A percentile compares a stretch with the other conserved stretches of the same genome.
Evolutionary conservation across 2,113 vertebrate genomes (phyloP).

Genomic region (Carassius carassius): DNA sequence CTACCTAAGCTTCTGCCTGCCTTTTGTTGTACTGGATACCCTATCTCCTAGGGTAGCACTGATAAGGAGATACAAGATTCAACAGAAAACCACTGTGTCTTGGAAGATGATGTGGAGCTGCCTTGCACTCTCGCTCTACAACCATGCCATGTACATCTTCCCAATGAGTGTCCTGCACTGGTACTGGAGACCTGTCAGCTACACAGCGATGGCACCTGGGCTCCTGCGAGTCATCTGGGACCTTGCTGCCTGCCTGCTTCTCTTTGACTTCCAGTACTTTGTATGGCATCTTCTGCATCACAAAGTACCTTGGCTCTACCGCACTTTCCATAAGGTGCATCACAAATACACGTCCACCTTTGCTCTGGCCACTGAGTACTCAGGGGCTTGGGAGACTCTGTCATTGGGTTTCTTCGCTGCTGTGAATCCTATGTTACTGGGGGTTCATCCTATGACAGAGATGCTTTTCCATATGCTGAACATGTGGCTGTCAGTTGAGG

Average conservation of each 20-base stretch:
- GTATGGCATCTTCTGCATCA: slow-evolving; percentile 91
- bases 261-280: slow-evolving; percentile 92
- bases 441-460: slow-evolving; percentile 86
- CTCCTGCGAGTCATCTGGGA: slow-evolving; percentile 72
- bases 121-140: slow-evolving; percentile 77
- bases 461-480: slow-evolving; percentile 85
- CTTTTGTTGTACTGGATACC: slow-evolving; percentile 82
- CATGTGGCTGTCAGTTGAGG: slow-evolving; percentile 93
- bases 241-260: slow-evolving; percentile 81
- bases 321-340: slow-evolving; percentile 89
- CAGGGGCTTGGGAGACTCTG: slow-evolving; percentile 84
- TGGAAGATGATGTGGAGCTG: slow-evolving; percentile 75
- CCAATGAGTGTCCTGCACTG: slow-evolving; percentile 80
- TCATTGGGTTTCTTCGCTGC: slow-evolving; percentile 84
- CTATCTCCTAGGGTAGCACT: slow-evolving; percentile 70
- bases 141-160: slow-evolving; percentile 83
- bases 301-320: slow-evolving; percentile 89
- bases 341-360: slow-evolving; percentile 85
- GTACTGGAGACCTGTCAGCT: slow-evolving; percentile 72
- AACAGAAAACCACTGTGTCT: slow-evolving; percentile 74
- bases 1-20: slow-evolving; percentile 84
- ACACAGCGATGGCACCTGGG: slow-evolving; percentile 74
- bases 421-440: slow-evolving; percentile 74
- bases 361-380: slow-evolving; percentile 84
- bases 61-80: slow-evolving; percentile 84